phyloP scores from a whole-genome alignment of 2,888 invertebrate genomes.

The Pediacus dermestoides region DNA sequence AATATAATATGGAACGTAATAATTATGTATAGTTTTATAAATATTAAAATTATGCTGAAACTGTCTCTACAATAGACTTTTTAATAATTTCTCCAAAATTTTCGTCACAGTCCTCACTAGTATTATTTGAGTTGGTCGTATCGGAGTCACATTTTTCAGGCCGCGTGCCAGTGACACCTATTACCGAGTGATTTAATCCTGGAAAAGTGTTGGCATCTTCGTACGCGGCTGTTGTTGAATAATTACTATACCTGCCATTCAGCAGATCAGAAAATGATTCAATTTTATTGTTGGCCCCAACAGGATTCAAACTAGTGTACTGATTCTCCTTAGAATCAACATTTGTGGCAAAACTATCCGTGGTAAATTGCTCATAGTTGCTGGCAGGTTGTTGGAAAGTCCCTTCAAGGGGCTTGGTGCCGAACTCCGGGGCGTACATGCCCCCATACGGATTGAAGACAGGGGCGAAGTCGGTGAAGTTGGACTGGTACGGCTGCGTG shows the following conservation, averaged over 20 bases:
- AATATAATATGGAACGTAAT: slow-evolving; percentile 48
- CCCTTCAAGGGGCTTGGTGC: slow-evolving; percentile 26
- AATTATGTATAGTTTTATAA: slow-evolving; percentile 32
- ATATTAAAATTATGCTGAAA: slow-evolving; percentile 63
- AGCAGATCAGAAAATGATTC: slow-evolving; percentile 67
- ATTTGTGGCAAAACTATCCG: slow-evolving; percentile 46
- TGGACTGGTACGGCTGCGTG: slow-evolving; percentile 38
- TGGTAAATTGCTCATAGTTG: slow-evolving; percentile 54
- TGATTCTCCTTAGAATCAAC: slow-evolving; percentile 55
- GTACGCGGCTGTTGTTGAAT: slow-evolving; percentile 44
- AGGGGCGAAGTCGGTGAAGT: slow-evolving; percentile 48
- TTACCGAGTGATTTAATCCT: slow-evolving; percentile 33
- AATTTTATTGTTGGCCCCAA: slow-evolving; percentile 65
- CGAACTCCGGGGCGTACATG: slow-evolving; percentile 38
- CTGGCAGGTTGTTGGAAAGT: slow-evolving; percentile 48
- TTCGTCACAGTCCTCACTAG: slow-evolving; percentile 57
- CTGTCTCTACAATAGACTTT: slow-evolving; percentile 88
- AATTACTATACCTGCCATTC: slow-evolving; percentile 55
- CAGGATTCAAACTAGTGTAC: slow-evolving; percentile 66
- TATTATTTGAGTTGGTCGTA: slow-evolving; percentile 34
- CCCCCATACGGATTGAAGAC: slow-evolving; percentile 52
- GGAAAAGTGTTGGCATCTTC: slow-evolving; percentile 50
- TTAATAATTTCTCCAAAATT: slow-evolving; percentile 91
- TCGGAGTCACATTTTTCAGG: slow-evolving; percentile 33
- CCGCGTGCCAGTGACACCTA: slow-evolving; percentile 23